phyloP scores from a whole-genome alignment of 2,797 vertebrate species.

The Limosa lapponica region DNA sequence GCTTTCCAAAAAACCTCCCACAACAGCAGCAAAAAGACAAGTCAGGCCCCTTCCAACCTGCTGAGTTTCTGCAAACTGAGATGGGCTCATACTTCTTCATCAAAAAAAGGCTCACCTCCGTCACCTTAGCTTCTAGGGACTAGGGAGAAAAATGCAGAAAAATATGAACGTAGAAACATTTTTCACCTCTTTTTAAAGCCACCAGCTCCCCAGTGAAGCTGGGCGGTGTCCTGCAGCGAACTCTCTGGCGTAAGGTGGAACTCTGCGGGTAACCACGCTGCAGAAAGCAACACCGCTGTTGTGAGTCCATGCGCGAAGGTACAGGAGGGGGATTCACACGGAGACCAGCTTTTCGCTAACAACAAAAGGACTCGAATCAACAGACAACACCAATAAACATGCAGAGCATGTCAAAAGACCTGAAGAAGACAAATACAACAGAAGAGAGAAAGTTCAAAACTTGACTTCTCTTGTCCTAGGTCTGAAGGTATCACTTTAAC shows the following conservation, averaged over 20 bases:
- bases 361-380: constrained; percentile 2
- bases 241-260: background rate
- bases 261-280: background rate
- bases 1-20: background rate
- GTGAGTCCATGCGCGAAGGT: background rate
- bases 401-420: constrained; percentile 66
- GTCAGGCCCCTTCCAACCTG: background rate
- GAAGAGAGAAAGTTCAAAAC: constrained; percentile 31
- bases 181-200: background rate
- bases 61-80: background rate
- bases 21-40: background rate
- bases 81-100: background rate
- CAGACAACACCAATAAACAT: constrained; percentile 67
- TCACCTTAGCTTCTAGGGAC: background rate
- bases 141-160: background rate
- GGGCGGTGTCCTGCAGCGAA: background rate
- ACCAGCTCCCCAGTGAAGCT: background rate
- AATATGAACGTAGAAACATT: background rate
- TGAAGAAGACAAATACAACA: constrained; percentile 5
- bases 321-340: background rate
- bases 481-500: constrained; percentile 5
- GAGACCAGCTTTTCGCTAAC: constrained; percentile 22
- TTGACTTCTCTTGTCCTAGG: constrained; percentile 11
- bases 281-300: constrained; percentile 7
- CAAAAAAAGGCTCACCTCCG: background rate